A percentile compares a stretch with the other conserved stretches of the same genome.
These are phyloP conservation scores for Acanthaster planci DNA, from an alignment of 35 echinoderm and acorn worm genomes.

Conservation along the genomic window DNA sequence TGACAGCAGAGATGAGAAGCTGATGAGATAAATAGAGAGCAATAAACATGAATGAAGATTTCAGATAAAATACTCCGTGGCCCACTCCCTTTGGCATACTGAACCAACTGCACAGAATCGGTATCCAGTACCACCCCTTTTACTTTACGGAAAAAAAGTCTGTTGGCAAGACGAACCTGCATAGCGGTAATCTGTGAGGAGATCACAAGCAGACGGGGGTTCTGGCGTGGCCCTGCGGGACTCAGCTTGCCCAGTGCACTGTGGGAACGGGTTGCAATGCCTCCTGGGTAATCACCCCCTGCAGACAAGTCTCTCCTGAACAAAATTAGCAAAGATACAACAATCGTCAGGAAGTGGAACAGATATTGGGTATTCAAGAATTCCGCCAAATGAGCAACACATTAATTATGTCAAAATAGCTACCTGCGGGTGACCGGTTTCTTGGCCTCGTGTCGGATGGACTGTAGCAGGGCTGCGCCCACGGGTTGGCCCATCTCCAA, in stretches of 20 bases:
- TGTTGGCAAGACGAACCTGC: neutral
- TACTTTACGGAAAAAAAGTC: no score
- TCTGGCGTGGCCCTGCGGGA: neutral
- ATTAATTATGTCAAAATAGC: no score
- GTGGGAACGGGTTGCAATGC: neutral
- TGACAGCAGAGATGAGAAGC: conserved; percentile 68
- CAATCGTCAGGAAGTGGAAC: no score
- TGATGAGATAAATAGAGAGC: conserved; percentile 4
- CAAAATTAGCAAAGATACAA: no score
- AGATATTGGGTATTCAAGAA: no score
- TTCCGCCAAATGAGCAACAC: no score
- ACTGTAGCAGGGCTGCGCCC: conserved; percentile 29
- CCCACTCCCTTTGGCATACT: no score
- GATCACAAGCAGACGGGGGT: conserved; percentile 63
- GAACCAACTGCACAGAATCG: no score
- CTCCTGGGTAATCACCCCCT: conserved; percentile 65
- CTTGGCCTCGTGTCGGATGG: conserved; percentile 21
- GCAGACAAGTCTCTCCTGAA: conserved; percentile 80
- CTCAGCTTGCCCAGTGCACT: neutral
- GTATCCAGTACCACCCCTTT: no score
- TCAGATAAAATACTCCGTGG: no score
- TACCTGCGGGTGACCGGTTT: conserved; percentile 47
- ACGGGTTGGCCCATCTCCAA: conserved; percentile 19
- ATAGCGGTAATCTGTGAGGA: conserved; percentile 74
- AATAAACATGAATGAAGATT: no score